A percentile compares a stretch with the other conserved stretches of the same genome.
phyloP scores from a whole-genome alignment of 2,113 vertebrate species.

The Lepisosteus oculatus region DNA sequence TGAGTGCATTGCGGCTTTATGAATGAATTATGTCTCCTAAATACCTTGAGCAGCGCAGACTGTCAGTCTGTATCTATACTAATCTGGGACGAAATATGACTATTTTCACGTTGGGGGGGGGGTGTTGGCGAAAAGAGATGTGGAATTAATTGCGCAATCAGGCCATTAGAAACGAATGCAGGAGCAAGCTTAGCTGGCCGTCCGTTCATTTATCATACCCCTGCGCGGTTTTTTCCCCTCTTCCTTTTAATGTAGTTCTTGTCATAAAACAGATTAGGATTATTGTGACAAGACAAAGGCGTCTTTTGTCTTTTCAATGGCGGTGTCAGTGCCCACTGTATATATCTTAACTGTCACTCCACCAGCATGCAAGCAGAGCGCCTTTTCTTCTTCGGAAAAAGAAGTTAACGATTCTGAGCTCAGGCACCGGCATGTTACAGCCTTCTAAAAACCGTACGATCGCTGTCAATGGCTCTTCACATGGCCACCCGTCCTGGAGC shows the following conservation, averaged over 20 bases:
- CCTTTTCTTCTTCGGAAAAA: background rate
- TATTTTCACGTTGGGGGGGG: constrained; percentile 78
- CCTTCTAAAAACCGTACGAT: no score
- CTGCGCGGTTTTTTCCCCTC: constrained; percentile 46
- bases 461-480: no score
- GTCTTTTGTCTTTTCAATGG: constrained; percentile 61
- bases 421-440: no score
- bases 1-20: constrained; percentile 88
- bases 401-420: no score
- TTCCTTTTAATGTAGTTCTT: constrained; percentile 56
- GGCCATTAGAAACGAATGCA: constrained; percentile 76
- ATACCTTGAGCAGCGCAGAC: constrained; percentile 90
- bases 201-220: constrained; percentile 76
- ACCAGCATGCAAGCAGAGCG: background rate
- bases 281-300: constrained; percentile 61
- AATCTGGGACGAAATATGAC: constrained; percentile 93
- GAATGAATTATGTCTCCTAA: constrained; percentile 96
- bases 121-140: constrained; percentile 64
- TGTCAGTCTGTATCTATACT: constrained; percentile 84
- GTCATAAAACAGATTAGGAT: constrained; percentile 63
- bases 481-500: no score
- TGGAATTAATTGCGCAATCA: constrained; percentile 89
- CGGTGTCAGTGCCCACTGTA: constrained; percentile 44
- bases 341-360: constrained; percentile 43
- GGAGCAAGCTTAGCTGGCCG: constrained; percentile 67